These are phyloP conservation scores for Bunonema sp. DNA, from an alignment of 2,888 invertebrate genomes.

Conservation along the genomic window DNA sequence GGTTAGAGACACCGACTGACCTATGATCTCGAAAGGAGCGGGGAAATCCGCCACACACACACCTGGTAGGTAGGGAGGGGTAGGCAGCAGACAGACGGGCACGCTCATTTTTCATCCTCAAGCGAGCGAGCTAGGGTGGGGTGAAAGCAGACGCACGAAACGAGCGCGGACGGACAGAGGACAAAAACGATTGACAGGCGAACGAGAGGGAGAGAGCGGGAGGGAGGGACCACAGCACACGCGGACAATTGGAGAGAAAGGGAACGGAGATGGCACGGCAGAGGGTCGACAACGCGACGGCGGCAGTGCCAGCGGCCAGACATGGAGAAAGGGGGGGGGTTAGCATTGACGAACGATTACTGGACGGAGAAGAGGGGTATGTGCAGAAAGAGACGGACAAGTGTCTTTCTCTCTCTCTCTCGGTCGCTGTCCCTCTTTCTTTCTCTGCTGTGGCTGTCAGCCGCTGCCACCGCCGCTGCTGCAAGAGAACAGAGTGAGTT, in stretches of 20 bases:
- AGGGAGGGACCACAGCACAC: neutral
- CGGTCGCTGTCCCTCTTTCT: no score
- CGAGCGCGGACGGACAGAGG: neutral
- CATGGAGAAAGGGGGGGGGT: neutral
- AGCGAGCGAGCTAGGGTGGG: no score
- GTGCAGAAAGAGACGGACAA: neutral
- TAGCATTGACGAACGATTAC: neutral
- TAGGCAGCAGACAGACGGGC: no score
- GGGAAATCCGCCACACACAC: no score
- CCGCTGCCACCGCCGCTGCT: no score
- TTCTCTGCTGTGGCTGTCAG: no score
- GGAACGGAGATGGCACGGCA: neutral
- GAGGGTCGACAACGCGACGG: neutral
- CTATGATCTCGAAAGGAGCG: no score
- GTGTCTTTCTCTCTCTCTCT: no score
- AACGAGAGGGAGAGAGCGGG: neutral
- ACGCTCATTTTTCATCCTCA: no score
- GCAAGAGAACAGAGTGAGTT: neutral
- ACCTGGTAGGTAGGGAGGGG: no score
- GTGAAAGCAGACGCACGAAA: neutral
- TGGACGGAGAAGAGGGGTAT: neutral
- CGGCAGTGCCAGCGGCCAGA: neutral
- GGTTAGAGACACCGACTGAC: no score
- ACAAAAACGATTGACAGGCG: neutral
- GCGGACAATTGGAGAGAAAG: neutral